Conservation (phyloP, 2,113 vertebrate species). For the Cepphus grylle region DNA sequence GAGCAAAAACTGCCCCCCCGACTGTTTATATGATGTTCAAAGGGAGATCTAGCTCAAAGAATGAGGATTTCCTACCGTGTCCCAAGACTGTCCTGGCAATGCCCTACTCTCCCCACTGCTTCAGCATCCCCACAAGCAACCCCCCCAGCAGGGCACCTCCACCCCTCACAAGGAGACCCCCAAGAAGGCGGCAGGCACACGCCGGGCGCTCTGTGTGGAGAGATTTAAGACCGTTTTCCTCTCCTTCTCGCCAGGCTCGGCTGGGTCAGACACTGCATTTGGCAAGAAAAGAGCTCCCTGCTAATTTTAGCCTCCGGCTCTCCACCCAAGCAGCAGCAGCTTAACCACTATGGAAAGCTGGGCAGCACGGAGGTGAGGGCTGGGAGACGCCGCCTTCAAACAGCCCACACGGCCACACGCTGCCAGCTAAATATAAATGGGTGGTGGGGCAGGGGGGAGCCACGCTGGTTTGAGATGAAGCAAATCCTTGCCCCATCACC, state of each 20-base stretch:
- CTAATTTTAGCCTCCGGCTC: slow-evolving; percentile 74
- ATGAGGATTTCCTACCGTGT: not conserved
- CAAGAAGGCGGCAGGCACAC: not conserved
- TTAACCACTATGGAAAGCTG: slow-evolving; percentile 29
- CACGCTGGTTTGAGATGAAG: not conserved
- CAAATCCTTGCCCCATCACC: not conserved
- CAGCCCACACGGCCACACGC: fast-evolving
- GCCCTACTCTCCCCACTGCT: not conserved
- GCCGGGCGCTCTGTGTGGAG: not conserved
- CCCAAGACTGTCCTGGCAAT: not conserved
- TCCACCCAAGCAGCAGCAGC: slow-evolving; percentile 66
- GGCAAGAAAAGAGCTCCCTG: slow-evolving; percentile 53
- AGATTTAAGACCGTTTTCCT: not conserved
- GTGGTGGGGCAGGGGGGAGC: not conserved
- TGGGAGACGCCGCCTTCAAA: not conserved
- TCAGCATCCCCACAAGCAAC: not conserved
- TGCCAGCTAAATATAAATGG: not conserved
- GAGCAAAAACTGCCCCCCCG: not conserved
- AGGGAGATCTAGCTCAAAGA: not conserved
- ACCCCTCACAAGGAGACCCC: not conserved
- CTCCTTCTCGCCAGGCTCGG: not conserved
- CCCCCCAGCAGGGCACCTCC: not conserved
- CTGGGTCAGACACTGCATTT: slow-evolving; percentile 33
- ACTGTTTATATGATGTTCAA: not conserved
- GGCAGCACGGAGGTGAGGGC: slow-evolving; percentile 53